A percentile compares a stretch with the other conserved stretches of the same genome.
Evolutionary conservation across 1,140 invertebrate genomes (phyloP).

Genomic region (Phymorhynchus buccinoides): DNA sequence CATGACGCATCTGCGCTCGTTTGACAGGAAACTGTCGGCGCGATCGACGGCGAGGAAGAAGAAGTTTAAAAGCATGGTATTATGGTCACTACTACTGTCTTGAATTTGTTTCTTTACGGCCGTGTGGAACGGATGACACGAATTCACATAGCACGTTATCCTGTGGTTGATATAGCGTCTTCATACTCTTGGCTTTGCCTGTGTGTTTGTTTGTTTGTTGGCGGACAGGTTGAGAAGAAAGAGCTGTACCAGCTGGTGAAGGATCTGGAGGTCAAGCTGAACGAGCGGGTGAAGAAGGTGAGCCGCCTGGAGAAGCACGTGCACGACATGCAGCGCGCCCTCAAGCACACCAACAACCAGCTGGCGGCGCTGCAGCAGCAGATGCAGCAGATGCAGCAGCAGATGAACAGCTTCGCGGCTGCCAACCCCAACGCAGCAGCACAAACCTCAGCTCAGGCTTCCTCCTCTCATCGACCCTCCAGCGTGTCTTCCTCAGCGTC

Average conservation of each 20-base stretch:
- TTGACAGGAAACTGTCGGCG: no score
- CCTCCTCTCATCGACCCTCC: not conserved
- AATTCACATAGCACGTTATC: no score
- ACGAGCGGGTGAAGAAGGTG: constrained; percentile 27
- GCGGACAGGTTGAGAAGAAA: constrained; percentile 14
- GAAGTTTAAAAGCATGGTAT: no score
- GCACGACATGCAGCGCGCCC: not conserved
- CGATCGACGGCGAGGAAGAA: no score
- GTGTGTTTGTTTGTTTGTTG: no score
- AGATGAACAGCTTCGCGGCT: not conserved
- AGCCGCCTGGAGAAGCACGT: constrained; percentile 5
- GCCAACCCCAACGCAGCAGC: not conserved
- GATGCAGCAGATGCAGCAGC: constrained; percentile 2
- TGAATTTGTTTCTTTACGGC: no score
- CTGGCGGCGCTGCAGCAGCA: not conserved
- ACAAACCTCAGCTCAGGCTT: no score
- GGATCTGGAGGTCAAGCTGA: constrained; percentile 28
- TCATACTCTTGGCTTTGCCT: no score
- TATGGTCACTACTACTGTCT: no score
- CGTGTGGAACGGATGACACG: no score
- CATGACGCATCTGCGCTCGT: no score
- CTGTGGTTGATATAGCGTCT: no score
- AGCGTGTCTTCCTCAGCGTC: not conserved
- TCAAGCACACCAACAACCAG: constrained; percentile 4
- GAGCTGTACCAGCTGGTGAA: constrained; percentile 12